Conservation (phyloP, 2,113 vertebrate species). For the Campylomormyrus tamandua region DNA sequence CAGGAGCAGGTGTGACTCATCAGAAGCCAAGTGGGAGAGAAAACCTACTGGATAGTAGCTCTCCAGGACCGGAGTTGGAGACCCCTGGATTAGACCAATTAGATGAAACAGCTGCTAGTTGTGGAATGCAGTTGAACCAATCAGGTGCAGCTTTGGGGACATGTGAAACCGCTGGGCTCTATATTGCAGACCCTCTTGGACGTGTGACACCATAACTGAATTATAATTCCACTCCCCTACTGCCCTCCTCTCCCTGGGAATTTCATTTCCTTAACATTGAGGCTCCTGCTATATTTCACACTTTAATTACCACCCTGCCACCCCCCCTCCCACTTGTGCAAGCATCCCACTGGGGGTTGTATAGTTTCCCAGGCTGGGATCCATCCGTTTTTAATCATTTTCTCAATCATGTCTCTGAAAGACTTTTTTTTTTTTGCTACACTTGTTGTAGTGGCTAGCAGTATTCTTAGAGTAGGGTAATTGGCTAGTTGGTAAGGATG, state of each 20-base stretch:
- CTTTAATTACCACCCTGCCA: conserved; percentile 40
- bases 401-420: conserved; percentile 43
- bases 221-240: conserved; percentile 21
- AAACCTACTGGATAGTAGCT: too few species aligned
- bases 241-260: conserved; percentile 28
- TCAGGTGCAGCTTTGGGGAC: not conserved
- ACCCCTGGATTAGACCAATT: not conserved
- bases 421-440: conserved; percentile 39
- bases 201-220: conserved; percentile 19
- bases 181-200: not conserved
- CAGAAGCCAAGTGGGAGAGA: too few species aligned
- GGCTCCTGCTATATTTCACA: conserved; percentile 49
- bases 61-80: too few species aligned
- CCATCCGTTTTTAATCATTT: conserved; percentile 55
- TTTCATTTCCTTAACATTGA: conserved; percentile 38
- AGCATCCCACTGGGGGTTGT: conserved; percentile 33
- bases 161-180: not conserved
- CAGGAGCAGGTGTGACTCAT: too few species aligned
- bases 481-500: not conserved
- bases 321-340: conserved; percentile 29
- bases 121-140: not conserved
- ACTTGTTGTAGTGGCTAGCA: conserved; percentile 27
- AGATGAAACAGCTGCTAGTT: not conserved
- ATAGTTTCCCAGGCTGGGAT: conserved; percentile 47
- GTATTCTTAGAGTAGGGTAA: not conserved